Percentiles rank a stretch among this genome's conserved stretches.
These are phyloP conservation scores for Homarus gammarus DNA, from an alignment of 2,888 invertebrate species.

Conservation along the genomic window DNA sequence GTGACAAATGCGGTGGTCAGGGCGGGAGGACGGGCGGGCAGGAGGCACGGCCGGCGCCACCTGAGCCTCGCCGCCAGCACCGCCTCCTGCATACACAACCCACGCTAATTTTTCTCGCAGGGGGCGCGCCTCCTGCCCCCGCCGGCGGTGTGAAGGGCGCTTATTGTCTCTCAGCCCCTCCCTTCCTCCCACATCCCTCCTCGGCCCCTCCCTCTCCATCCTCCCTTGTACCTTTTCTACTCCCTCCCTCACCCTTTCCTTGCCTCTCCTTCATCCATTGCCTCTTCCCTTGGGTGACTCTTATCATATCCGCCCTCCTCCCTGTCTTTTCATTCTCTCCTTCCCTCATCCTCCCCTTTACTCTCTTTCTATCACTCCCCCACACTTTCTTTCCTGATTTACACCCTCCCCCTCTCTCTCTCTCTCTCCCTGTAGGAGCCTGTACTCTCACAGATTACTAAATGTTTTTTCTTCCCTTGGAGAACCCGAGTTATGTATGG, in stretches of 20 bases:
- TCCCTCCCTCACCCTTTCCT: conserved; percentile 8
- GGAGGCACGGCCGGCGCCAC: conserved; percentile 51
- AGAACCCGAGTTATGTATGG: conserved; percentile 30
- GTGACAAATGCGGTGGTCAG: conserved; percentile 68
- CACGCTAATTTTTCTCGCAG: conserved; percentile 68
- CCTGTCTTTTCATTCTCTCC: not conserved
- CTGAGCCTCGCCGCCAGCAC: conserved; percentile 55
- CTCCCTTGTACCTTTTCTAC: not conserved
- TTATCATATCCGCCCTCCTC: not conserved
- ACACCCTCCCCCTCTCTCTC: not conserved
- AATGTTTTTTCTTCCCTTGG: conserved; percentile 5
- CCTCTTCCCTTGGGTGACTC: not conserved
- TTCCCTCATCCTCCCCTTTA: not conserved
- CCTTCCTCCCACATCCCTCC: conserved; percentile 4
- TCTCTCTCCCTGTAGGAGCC: not conserved
- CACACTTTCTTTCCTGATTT: no score
- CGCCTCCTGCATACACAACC: conserved; percentile 69
- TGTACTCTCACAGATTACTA: conserved; percentile 47
- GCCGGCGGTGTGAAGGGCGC: conserved; percentile 6
- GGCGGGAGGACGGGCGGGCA: conserved; percentile 51
- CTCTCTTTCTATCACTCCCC: not conserved
- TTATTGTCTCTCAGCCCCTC: conserved; percentile 24
- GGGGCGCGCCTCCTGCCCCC: conserved; percentile 9
- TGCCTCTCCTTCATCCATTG: conserved; percentile 7
- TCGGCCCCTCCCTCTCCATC: not conserved